These are phyloP conservation scores for Drosophila kohkoa DNA, from an alignment of 1,140 invertebrate genomes.

Conservation along the genomic window DNA sequence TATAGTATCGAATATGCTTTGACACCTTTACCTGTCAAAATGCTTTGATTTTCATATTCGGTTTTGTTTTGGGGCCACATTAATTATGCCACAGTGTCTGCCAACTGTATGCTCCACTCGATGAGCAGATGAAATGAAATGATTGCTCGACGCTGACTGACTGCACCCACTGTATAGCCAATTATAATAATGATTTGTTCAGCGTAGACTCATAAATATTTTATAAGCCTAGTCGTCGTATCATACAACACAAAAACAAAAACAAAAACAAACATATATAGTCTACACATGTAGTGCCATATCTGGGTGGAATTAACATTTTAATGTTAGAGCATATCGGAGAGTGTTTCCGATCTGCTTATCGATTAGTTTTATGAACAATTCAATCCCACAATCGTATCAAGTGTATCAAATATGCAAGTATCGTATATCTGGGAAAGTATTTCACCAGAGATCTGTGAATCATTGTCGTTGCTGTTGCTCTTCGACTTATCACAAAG, in stretches of 20 bases:
- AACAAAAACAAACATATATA: constrained; percentile 35
- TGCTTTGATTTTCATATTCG: constrained; percentile 14
- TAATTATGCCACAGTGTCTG: constrained; percentile 38
- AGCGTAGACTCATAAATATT: constrained; percentile 65
- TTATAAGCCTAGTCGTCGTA: constrained; percentile 38
- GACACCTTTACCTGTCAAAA: constrained; percentile 47
- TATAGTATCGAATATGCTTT: constrained; percentile 17
- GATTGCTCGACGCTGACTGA: background rate
- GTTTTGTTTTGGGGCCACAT: constrained; percentile 21
- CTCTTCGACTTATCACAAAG: background rate
- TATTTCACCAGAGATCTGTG: constrained; percentile 5
- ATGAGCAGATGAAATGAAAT: too few relatives aligned
- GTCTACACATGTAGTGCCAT: background rate
- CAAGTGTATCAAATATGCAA: background rate
- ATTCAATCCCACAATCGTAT: background rate
- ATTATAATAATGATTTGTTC: constrained; percentile 65
- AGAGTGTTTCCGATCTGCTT: background rate
- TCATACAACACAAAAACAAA: background rate
- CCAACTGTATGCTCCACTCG: background rate
- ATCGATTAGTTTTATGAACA: background rate
- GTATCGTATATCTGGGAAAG: background rate
- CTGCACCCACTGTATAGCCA: constrained; percentile 42
- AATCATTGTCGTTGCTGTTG: background rate
- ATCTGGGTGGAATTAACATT: too few relatives aligned
- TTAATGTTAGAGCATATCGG: background rate